These are phyloP conservation scores for Meriones psammophilus DNA, from an alignment of 2,797 vertebrate genomes.

Conservation along the genomic window DNA sequence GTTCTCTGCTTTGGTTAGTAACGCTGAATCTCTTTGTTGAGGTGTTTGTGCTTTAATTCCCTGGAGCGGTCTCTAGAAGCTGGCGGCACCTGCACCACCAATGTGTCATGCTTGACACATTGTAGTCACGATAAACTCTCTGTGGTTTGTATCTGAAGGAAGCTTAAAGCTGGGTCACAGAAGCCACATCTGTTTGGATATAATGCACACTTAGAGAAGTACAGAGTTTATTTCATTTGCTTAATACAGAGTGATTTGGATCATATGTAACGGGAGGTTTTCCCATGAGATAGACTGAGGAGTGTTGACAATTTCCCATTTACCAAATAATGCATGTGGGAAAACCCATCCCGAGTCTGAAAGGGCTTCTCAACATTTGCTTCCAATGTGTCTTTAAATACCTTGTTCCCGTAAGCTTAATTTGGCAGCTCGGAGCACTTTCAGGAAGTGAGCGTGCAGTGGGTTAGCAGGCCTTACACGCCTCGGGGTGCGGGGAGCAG, in stretches of 20 bases:
- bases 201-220: constrained; percentile 30
- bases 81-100: neutral
- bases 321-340: constrained; percentile 56
- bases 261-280: neutral
- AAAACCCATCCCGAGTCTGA: neutral
- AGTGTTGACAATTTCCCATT: constrained; percentile 66
- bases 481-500: neutral
- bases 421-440: constrained; percentile 36
- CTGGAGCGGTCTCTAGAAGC: constrained; percentile 29
- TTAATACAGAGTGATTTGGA: constrained; percentile 62
- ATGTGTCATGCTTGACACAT: neutral
- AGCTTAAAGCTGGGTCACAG: neutral
- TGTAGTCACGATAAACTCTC: neutral
- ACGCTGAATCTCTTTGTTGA: neutral
- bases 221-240: constrained; percentile 46
- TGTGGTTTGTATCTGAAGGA: constrained; percentile 27
- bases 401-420: constrained; percentile 64
- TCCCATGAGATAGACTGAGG: constrained; percentile 50
- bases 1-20: neutral
- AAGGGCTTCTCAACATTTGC: constrained; percentile 60
- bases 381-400: constrained; percentile 65
- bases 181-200: constrained; percentile 38
- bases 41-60: neutral
- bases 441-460: constrained; percentile 49
- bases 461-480: neutral